Percentiles rank a stretch among this genome's conserved stretches.
These are phyloP conservation scores for Falco concolor DNA, from an alignment of 2,797 vertebrate species.

Conservation along the genomic window DNA sequence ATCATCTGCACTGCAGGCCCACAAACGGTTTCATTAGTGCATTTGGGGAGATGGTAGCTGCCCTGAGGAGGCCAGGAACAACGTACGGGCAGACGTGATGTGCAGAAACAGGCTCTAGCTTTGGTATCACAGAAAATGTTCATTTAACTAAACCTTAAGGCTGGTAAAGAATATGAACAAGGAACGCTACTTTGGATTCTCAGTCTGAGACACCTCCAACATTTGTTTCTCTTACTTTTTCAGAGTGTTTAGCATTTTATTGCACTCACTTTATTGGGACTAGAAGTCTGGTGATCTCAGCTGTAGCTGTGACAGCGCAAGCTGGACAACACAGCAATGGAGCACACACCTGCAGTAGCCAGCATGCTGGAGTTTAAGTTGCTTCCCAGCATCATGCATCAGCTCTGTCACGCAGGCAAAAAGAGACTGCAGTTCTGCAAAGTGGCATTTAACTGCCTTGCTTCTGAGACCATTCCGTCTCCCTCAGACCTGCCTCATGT, in stretches of 20 bases:
- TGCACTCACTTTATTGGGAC: not conserved
- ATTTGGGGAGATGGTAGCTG: not conserved
- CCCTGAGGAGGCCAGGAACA: not conserved
- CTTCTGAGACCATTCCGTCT: not conserved
- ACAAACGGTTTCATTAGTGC: not conserved
- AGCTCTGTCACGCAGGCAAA: not conserved
- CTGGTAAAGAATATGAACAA: not conserved
- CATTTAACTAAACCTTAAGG: not conserved
- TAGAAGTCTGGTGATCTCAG: not conserved
- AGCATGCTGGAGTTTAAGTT: not conserved
- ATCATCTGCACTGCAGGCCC: not conserved
- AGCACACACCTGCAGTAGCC: not conserved
- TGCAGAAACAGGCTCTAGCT: not conserved
- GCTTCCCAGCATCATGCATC: not conserved
- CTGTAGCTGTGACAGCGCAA: not conserved
- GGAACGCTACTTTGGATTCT: not conserved
- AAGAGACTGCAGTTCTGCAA: not conserved
- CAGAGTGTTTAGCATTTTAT: not conserved
- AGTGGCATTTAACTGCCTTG: not conserved
- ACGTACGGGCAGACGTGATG: rapidly evolving
- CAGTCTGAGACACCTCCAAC: not conserved
- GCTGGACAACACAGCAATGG: not conserved
- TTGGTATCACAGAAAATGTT: not conserved
- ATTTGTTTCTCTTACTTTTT: not conserved
- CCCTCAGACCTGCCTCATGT: not conserved